Base-by-base conservation (phyloP, 2,888 invertebrate genomes). In the Tolmerus cingulatus region DNA sequence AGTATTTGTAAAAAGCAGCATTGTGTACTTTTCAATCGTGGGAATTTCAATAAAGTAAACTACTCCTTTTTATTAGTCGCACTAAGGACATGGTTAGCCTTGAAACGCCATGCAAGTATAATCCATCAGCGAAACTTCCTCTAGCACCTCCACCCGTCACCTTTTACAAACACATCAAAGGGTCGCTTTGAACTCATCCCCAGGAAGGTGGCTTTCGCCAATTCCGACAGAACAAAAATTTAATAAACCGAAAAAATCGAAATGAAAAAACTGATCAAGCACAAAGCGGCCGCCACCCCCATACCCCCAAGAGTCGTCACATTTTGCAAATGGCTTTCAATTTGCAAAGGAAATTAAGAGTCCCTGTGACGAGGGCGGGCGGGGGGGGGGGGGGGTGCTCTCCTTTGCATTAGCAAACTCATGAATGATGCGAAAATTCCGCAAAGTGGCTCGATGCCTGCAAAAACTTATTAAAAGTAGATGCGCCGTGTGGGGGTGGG, bases 391-490 rank as follows among this genome's bases (percentile, higher is more conserved):
- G 19, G 51, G 57, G 9, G 9, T 9, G n/a, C 19, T 66, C 66
- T 34, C 5, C 55, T 82, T 27, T 34, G n/a, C 37, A 23, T 57
- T 37, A 82, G 5, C 66, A 23, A 19, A 57, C 34, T 40, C 66
- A 66, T 57, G 82, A 82, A 57, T 82, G 57, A 82, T 51, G 43
- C 23, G 30, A 82, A 55, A 82, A 9, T 46, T n/a, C 85, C 74
- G 74, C 85, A 74, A 85, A 85, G 30, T 57, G 27, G 16, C 43
- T 74, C 12, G 43, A 30, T 46, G 74, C 5, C 16, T 40, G 40
- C 46, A 74, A 74, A 74, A 74, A 85, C 74, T 85, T 74, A 82
- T 82, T 82, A 82, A 82, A 40, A 37, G 57, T 57, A 57, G 27
- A 66, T 51, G n/a, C 14, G 5, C 12, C 23, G 16, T 27, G 23